phyloP scores from a whole-genome alignment of 1,140 invertebrate species.

The Propsilocerus akamusi region DNA sequence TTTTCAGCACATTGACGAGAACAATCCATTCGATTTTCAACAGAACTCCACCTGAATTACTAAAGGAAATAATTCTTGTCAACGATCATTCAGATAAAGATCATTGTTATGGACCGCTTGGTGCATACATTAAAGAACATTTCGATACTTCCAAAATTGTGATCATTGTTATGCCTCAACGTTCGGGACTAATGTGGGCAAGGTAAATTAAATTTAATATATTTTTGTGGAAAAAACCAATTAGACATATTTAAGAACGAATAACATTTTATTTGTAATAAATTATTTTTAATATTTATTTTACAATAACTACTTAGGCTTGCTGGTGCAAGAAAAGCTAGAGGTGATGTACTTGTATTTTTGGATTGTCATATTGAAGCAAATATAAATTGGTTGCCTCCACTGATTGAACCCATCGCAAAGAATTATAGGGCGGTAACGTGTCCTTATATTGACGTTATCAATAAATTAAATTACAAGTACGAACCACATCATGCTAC shows the following conservation, averaged over 20 bases:
- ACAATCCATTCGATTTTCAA: slow-evolving; percentile 50
- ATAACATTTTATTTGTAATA: too few species aligned
- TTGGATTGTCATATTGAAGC: slow-evolving; percentile 87
- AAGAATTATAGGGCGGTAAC: slow-evolving; percentile 65
- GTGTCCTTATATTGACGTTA: slow-evolving; percentile 89
- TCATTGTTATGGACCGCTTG: slow-evolving; percentile 45
- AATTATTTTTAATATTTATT: background rate
- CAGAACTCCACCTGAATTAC: slow-evolving; percentile 38
- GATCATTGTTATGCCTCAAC: slow-evolving; percentile 46
- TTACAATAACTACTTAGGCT: slow-evolving; percentile 17
- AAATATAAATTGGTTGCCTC: slow-evolving; percentile 69
- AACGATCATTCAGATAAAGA: slow-evolving; percentile 23
- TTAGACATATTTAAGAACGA: too few species aligned
- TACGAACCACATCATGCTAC: slow-evolving; percentile 59
- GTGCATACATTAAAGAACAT: slow-evolving; percentile 49
- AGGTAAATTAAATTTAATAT: slow-evolving; percentile 27
- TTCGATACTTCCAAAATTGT: slow-evolving; percentile 39
- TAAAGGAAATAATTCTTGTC: background rate
- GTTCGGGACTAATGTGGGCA: slow-evolving; percentile 79
- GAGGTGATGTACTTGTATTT: slow-evolving; percentile 73
- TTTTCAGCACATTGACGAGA: slow-evolving; percentile 45
- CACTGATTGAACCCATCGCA: slow-evolving; percentile 52
- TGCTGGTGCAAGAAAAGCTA: slow-evolving; percentile 64
- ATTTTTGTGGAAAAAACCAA: too few species aligned
- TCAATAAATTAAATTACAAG: slow-evolving; percentile 58